Evolutionary conservation across 2,113 vertebrate genomes (phyloP).

Genomic region (Archocentrus centrarchus): DNA sequence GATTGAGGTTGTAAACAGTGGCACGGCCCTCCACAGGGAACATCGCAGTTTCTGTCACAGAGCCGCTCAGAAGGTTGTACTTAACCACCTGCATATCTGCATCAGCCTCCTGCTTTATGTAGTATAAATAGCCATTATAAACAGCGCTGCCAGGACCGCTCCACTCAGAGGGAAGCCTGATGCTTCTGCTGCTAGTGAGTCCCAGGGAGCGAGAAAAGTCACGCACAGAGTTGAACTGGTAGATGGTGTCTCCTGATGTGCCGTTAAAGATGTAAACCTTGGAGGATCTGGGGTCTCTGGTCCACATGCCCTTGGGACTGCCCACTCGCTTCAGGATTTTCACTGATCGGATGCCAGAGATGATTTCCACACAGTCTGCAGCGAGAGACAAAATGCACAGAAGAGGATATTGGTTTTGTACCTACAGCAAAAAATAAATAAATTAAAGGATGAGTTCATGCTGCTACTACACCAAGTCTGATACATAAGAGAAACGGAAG

Average conservation of each 20-base stretch:
- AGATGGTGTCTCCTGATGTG: slow-evolving; percentile 85
- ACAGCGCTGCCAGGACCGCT: slow-evolving; percentile 87
- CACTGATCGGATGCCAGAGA: slow-evolving; percentile 91
- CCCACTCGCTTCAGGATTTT: slow-evolving; percentile 94
- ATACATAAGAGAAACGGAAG: not conserved
- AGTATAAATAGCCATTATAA: slow-evolving; percentile 89
- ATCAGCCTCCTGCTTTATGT: slow-evolving; percentile 77
- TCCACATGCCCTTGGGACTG: slow-evolving; percentile 89
- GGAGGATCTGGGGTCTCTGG: slow-evolving; percentile 88
- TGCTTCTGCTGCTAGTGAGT: slow-evolving; percentile 78
- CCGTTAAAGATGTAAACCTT: slow-evolving; percentile 92
- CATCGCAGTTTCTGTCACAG: slow-evolving; percentile 88
- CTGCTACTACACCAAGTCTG: not conserved
- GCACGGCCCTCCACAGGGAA: slow-evolving; percentile 86
- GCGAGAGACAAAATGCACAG: not conserved
- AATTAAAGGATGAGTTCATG: not conserved
- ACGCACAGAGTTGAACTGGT: slow-evolving; percentile 86
- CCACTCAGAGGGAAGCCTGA: slow-evolving; percentile 90
- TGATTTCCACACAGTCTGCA: slow-evolving; percentile 91
- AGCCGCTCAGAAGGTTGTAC: slow-evolving; percentile 87
- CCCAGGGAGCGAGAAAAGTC: slow-evolving; percentile 87
- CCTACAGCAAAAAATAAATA: not conserved
- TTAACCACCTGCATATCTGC: slow-evolving; percentile 89
- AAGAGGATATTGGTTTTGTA: not conserved
- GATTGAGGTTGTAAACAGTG: slow-evolving; percentile 87